phyloP scores from a whole-genome alignment of 2,113 vertebrate species.

The Sturnus vulgaris region DNA sequence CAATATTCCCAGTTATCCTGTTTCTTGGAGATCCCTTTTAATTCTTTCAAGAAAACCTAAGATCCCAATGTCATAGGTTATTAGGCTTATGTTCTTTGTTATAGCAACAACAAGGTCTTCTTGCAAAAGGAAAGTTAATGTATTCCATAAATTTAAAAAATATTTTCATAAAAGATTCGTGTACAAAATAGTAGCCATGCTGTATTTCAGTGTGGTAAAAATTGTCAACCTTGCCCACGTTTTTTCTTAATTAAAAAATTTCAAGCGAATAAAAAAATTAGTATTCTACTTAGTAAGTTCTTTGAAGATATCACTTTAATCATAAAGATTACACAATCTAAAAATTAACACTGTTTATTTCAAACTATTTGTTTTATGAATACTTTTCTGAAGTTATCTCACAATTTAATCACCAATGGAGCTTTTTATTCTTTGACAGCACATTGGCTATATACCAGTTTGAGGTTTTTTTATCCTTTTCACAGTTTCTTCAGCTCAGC shows the following conservation, averaged over 20 bases:
- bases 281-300: not conserved
- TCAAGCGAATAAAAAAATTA: not conserved
- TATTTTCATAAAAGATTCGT: not conserved
- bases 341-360: not conserved
- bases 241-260: not conserved
- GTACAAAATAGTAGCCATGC: not conserved
- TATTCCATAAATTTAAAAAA: not conserved
- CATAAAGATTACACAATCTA: not conserved
- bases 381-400: not conserved
- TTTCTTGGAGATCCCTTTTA: not conserved
- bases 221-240: not conserved
- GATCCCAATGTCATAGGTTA: not conserved
- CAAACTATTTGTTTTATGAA: not conserved
- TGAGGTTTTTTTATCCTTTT: not conserved
- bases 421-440: slow-evolving; percentile 45
- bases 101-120: not conserved
- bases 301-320: not conserved
- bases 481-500: slow-evolving; percentile 51
- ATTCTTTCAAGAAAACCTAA: not conserved
- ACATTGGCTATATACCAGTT: not conserved
- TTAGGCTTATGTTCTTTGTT: not conserved
- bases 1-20: not conserved
- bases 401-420: not conserved
- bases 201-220: not conserved
- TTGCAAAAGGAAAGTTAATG: not conserved